Evolutionary conservation across 1,140 invertebrate species (phyloP), one percentile per base, ranked within the genome.

Genomic region (Metopolophium dirhodum): DNA sequence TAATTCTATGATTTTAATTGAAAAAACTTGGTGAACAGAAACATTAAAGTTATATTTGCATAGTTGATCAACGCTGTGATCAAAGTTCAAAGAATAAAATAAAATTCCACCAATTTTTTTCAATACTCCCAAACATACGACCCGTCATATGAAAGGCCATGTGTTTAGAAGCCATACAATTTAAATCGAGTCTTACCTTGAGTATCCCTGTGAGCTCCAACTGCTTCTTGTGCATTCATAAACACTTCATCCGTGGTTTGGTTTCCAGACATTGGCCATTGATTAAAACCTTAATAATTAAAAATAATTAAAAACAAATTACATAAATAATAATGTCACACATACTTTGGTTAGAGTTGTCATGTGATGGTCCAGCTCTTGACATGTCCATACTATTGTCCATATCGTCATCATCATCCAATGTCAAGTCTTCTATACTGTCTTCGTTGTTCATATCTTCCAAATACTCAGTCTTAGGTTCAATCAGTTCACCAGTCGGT

Each of bases 381-480:
- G 94, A 95, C 95, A 95, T 96, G 95, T 95, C 94, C 94, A 94
- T 94, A 57, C 91, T 93, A 57, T 94, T 93, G 89, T 97, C 96
- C 95, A 96, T 96, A 95, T 97, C 96, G 95, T 96, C 96, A 95
- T 98, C 97, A 94, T 98, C 97, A 95, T 98, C 97, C 93, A 98
- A 95, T 94, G 97, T 97, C 95, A 98, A 96, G 95, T 98, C 97
- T 95, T 98, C 97, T 94, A 98, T 97, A 95, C 97, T 97, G 95
- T 97, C 97, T 94, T 97, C 96, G 93, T 96, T 96, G 94, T 95
- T 95, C 87, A 95, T 95, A 94, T 97, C 97, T 94, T 97, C 97
- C 94, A 97, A 95, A 95, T 97, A 97, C 96, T 97, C 97, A 96
- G 96, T 96, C 96, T 97, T 97, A 95, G 97, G 97, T 96, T 97